Evolutionary conservation across 2,797 vertebrate genomes (phyloP).

Genomic region (Rousettus madagascariensis): DNA sequence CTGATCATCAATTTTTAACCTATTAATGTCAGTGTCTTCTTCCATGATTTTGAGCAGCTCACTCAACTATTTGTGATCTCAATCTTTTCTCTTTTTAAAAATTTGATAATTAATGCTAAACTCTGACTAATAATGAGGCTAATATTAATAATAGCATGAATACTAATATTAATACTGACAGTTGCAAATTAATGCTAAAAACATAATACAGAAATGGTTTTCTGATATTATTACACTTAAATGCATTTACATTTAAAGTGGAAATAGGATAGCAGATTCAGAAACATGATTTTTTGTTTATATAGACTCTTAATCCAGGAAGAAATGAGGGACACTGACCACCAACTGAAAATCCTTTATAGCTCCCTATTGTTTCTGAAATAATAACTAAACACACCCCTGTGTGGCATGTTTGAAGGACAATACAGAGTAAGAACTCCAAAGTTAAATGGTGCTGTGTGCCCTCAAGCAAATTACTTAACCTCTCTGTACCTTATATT

Average conservation of each 20-base stretch:
- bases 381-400: background rate
- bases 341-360: background rate
- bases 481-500: background rate
- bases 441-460: background rate
- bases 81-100: background rate
- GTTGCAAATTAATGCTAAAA: background rate
- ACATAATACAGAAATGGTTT: background rate
- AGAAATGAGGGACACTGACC: background rate
- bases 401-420: background rate
- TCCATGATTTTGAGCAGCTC: background rate
- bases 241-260: background rate
- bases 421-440: background rate
- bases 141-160: background rate
- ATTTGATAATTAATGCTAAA: background rate
- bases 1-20: background rate
- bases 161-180: background rate
- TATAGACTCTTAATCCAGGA: background rate
- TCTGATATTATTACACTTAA: background rate
- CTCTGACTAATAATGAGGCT: background rate
- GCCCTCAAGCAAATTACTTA: background rate
- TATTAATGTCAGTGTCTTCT: background rate
- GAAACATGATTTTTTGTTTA: background rate
- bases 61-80: background rate
- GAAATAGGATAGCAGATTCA: background rate
- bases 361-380: background rate